Conservation (phyloP, 2,888 invertebrate genomes). For the Lacanobia oleracea region DNA sequence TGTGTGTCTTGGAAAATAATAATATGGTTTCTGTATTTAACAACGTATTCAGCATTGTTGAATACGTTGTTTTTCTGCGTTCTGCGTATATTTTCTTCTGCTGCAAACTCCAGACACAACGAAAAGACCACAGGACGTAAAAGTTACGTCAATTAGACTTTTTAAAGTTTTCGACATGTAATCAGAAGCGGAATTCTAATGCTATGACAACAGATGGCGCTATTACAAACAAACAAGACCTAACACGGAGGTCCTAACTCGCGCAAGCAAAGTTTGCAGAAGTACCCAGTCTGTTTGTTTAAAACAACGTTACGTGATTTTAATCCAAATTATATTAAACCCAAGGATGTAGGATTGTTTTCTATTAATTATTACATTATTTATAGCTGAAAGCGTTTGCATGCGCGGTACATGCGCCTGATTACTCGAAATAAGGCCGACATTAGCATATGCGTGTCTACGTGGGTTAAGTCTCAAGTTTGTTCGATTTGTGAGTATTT, state of each 20-base stretch:
- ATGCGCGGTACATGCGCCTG: conserved; percentile 45
- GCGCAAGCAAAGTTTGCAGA: conserved; percentile 42
- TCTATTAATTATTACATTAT: conserved; percentile 63
- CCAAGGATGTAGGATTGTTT: conserved; percentile 55
- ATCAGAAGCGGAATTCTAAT: conserved; percentile 20
- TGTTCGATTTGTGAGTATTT: conserved; percentile 57
- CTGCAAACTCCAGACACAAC: background rate
- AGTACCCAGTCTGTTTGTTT: conserved; percentile 44
- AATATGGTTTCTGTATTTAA: conserved; percentile 5
- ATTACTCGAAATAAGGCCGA: conserved; percentile 64
- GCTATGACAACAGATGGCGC: conserved; percentile 43
- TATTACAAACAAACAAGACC: conserved; percentile 29
- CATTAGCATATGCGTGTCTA: conserved; percentile 70
- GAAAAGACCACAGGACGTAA: background rate
- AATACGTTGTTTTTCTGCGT: background rate
- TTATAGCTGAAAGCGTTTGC: conserved; percentile 54
- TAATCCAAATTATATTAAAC: conserved; percentile 45
- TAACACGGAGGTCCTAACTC: conserved; percentile 26
- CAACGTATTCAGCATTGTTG: background rate
- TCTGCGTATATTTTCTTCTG: background rate
- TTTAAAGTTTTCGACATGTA: background rate
- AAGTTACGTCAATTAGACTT: background rate
- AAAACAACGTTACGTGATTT: conserved; percentile 50
- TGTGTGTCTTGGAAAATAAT: conserved; percentile 12
- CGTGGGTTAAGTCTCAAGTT: conserved; percentile 50